phyloP scores from a whole-genome alignment of 2,888 invertebrate genomes.

The Leptinotarsa juncta region DNA sequence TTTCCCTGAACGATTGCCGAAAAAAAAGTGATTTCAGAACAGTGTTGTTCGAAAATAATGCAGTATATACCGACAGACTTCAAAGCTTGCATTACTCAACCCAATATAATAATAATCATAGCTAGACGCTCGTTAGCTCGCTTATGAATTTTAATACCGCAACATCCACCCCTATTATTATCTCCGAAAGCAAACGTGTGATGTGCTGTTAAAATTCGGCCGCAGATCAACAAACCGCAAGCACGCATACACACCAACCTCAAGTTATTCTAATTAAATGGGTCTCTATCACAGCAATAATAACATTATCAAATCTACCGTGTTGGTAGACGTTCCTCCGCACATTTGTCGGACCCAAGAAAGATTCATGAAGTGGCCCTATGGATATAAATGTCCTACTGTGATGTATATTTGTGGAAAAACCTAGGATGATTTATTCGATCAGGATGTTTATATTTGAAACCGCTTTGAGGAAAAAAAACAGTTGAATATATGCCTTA shows the following conservation, averaged over 20 bases:
- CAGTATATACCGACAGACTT: neutral
- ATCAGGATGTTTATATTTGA: no score
- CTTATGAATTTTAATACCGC: conserved; percentile 1
- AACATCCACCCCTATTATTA: neutral
- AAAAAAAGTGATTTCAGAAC: no score
- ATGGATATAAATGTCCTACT: neutral
- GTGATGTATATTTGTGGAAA: neutral
- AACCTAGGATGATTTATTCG: no score
- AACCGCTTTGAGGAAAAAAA: no score
- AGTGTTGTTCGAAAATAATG: no score
- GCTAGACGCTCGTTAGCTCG: neutral
- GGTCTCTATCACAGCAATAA: neutral
- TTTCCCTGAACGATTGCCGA: no score
- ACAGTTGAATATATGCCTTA: no score
- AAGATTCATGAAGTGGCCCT: neutral
- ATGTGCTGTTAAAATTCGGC: neutral
- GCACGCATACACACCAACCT: neutral
- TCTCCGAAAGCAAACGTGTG: neutral
- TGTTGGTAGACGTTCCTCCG: neutral
- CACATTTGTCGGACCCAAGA: neutral
- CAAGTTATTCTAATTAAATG: neutral
- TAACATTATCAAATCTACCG: conserved; percentile 1
- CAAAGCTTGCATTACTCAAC: neutral
- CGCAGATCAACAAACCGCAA: conserved; percentile 4
- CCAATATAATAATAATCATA: neutral